Evolutionary conservation across 2,888 invertebrate genomes (phyloP), one percentile per base, ranked within the genome.

Genomic region (Agonum fuliginosum): DNA sequence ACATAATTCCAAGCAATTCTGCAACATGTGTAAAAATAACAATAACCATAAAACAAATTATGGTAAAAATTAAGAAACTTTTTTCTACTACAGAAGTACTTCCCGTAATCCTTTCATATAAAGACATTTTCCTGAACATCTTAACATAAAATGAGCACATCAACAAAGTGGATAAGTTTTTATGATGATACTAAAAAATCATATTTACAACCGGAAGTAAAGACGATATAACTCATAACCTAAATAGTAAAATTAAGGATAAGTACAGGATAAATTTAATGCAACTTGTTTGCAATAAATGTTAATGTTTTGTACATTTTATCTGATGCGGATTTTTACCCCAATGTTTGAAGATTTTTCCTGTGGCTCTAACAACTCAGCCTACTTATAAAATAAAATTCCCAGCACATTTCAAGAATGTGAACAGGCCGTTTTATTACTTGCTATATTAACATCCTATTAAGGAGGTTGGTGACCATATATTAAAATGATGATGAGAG

Each of bases 161-260:
- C 20, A 17, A 67, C 19, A 37, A 41, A 67, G 37, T 69, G 69
- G 43, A 43, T 69, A 69, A 69, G 69, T 69, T 69, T 69, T 69
- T 69, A 69, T 69, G 14, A 69, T 43, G 22, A 69, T 41, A 43
- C 43, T 69, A 46, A 69, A 69, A 69, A 69, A 69, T 69, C 41
- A 69, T 69, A 69, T 69, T 69, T 69, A 69, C 14, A 46, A 43
- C 69, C 27, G 12, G 69, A 24, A 10, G 46, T 43, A 67, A 67
- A 27, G 24, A 54, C 24, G 54, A 22, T 24, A 54, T 54, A 10
- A n/a, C 54, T 24, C 54, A 48, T 54, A 54, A 54, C 17, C 58
- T 62, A 30, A 62, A 30, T 30, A 30, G 58, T 17, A 17, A 62
- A 62, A 62, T 62, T 62, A 27, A 62, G 30, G 30, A 8, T 62